Conservation (phyloP, 2,797 vertebrate species). For the Enteromius paludinosus region DNA sequence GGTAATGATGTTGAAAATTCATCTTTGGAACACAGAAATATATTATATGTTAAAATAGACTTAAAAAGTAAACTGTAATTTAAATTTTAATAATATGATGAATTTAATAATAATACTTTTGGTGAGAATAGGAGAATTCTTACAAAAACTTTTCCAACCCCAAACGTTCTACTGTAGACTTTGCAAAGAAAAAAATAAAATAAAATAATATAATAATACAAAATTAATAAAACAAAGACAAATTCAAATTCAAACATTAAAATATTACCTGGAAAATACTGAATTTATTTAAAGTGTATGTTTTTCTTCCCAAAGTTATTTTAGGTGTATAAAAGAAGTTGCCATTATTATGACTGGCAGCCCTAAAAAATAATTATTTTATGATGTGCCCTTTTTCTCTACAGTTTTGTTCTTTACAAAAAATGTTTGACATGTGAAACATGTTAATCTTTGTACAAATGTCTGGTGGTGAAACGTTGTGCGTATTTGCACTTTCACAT, state of each 20-base stretch:
- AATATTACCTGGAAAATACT: too few relatives aligned
- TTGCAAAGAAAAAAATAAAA: too few relatives aligned
- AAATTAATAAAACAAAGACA: too few relatives aligned
- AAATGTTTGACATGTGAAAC: not conserved
- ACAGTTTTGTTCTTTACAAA: not conserved
- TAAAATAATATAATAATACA: too few relatives aligned
- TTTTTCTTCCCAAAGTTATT: not conserved
- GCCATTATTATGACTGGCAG: not conserved
- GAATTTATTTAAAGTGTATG: too few relatives aligned
- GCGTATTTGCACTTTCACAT: conserved; percentile 48
- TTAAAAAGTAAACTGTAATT: not conserved
- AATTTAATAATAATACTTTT: too few relatives aligned
- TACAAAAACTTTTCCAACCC: too few relatives aligned
- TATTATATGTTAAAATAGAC: not conserved
- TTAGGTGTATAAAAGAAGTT: not conserved
- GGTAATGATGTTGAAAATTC: not conserved
- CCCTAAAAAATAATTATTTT: not conserved
- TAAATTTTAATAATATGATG: not conserved
- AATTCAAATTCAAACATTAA: too few relatives aligned
- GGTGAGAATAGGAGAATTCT: too few relatives aligned
- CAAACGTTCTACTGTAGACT: too few relatives aligned
- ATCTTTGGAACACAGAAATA: not conserved
- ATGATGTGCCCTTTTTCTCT: not conserved
- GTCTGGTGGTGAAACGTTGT: conserved; percentile 17
- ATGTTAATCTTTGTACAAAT: not conserved